Evolutionary conservation across 2,797 vertebrate species (phyloP).

Genomic region (Poliocrania exsul): DNA sequence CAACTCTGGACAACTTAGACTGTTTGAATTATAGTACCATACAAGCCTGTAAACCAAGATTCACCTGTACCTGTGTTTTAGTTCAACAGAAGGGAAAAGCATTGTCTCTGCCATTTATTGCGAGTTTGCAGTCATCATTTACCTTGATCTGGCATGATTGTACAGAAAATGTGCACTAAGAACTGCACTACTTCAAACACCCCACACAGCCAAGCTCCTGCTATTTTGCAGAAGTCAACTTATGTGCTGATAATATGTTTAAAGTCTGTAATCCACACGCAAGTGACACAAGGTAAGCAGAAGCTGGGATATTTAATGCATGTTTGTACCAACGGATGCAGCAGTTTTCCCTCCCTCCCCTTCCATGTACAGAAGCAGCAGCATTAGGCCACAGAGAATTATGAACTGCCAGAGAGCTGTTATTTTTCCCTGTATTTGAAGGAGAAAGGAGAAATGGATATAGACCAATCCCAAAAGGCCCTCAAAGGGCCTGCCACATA

Average conservation of each 20-base stretch:
- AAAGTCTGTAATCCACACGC: background rate
- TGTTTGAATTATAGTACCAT: background rate
- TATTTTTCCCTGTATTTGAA: background rate
- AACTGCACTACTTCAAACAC: background rate
- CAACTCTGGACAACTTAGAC: background rate
- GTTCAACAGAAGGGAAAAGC: background rate
- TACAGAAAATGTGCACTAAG: background rate
- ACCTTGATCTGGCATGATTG: background rate
- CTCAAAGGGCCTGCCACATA: background rate
- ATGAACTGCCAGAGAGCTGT: background rate
- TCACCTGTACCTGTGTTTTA: background rate
- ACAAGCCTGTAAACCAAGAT: background rate
- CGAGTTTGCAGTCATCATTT: background rate
- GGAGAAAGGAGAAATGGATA: background rate
- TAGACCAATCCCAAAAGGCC: background rate
- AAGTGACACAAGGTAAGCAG: slow-evolving; percentile 22
- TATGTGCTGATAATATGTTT: background rate
- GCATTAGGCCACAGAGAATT: accelerated
- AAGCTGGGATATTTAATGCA: slow-evolving; percentile 48
- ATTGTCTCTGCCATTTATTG: background rate
- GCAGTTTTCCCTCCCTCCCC: background rate
- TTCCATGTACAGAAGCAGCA: background rate
- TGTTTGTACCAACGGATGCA: background rate
- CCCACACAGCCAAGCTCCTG: background rate
- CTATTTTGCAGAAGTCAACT: background rate